Conservation (phyloP, 2,888 invertebrate species). For the Cyclophora punctaria region DNA sequence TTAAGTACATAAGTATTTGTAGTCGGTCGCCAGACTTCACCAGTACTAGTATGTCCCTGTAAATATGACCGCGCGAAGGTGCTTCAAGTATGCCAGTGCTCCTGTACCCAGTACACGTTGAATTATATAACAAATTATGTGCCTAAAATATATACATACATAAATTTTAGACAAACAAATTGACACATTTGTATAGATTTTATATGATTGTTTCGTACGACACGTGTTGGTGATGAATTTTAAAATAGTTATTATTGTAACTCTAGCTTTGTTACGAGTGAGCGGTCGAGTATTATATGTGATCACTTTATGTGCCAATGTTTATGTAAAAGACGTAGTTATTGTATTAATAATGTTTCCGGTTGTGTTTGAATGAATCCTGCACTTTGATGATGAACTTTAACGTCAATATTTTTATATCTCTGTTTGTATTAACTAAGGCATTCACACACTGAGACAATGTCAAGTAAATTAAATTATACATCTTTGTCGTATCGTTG, state of each 20-base stretch:
- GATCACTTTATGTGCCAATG: slow-evolving; percentile 68
- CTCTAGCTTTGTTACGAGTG: slow-evolving; percentile 43
- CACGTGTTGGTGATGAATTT: slow-evolving; percentile 49
- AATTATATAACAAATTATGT: slow-evolving; percentile 48
- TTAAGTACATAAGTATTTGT: too few relatives aligned
- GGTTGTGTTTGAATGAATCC: too few relatives aligned
- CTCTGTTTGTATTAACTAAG: too few relatives aligned
- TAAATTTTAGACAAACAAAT: slow-evolving; percentile 42
- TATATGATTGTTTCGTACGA: slow-evolving; percentile 55
- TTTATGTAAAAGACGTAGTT: slow-evolving; percentile 55
- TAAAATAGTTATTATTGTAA: slow-evolving; percentile 31
- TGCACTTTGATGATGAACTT: neutral
- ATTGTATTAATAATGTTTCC: slow-evolving; percentile 25
- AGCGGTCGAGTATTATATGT: slow-evolving; percentile 56
- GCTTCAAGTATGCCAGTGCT: slow-evolving; percentile 25
- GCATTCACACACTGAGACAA: too few relatives aligned
- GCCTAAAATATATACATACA: slow-evolving; percentile 59
- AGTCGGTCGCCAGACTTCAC: too few relatives aligned
- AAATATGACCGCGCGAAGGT: too few relatives aligned
- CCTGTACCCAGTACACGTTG: slow-evolving; percentile 41
- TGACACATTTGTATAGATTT: slow-evolving; percentile 53
- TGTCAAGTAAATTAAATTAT: too few relatives aligned
- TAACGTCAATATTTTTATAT: too few relatives aligned
- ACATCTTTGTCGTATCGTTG: too few relatives aligned
- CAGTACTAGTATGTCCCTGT: too few relatives aligned